These are phyloP conservation scores for Peromyscus melanophrys DNA, from an alignment of 2,797 vertebrate species.

Conservation along the genomic window DNA sequence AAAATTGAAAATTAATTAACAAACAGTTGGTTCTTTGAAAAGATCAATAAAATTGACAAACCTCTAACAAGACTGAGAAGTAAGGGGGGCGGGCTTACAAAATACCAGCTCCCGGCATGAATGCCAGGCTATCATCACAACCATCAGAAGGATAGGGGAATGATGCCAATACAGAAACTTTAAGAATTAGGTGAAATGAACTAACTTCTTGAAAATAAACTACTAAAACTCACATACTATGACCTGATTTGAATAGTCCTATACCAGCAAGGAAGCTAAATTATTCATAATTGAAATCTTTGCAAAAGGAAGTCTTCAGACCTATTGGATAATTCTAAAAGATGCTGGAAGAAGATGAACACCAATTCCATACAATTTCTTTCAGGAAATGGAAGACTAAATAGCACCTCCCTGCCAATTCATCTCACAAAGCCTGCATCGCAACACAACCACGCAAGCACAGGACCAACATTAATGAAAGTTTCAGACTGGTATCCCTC, in stretches of 20 bases:
- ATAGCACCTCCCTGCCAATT: not conserved
- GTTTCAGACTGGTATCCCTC: not conserved
- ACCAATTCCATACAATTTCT: not conserved
- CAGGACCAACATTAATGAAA: slow-evolving; percentile 1
- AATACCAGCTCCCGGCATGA: not conserved
- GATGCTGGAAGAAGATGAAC: slow-evolving; percentile 14
- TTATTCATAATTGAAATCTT: slow-evolving; percentile 12
- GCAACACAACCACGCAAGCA: not conserved
- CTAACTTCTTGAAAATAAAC: not conserved
- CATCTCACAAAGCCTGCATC: not conserved
- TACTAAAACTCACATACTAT: not conserved
- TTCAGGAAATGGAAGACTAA: not conserved
- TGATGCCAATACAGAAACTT: not conserved
- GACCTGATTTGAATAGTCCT: slow-evolving; percentile 30
- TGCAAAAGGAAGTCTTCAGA: not conserved
- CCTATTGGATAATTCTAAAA: not conserved
- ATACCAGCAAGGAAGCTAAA: slow-evolving; percentile 10
- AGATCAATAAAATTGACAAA: slow-evolving; percentile 30
- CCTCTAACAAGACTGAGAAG: slow-evolving; percentile 13
- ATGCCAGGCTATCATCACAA: not conserved
- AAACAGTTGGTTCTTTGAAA: slow-evolving; percentile 29
- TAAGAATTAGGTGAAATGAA: slow-evolving; percentile 20
- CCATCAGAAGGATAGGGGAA: not conserved
- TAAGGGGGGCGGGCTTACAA: not conserved
- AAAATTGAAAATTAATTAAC: slow-evolving; percentile 46